Evolutionary conservation across 2,888 invertebrate species (phyloP).

Genomic region (Hirudinaria manillensis): DNA sequence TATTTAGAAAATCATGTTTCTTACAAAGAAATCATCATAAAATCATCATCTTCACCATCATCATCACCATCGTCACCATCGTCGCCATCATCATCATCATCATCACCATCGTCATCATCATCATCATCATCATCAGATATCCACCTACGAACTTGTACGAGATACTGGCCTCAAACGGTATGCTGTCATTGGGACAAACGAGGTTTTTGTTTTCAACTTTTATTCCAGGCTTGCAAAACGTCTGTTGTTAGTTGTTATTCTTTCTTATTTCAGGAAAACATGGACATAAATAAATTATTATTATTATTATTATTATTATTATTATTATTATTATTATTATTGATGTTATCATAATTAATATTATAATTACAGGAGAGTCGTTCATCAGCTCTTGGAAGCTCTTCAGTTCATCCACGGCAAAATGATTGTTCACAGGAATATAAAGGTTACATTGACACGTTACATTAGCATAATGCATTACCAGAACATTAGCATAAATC

Average conservation of each 20-base stretch:
- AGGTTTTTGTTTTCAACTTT: too few relatives aligned
- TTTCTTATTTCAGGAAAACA: neutral
- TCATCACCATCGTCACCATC: slow-evolving; percentile 18
- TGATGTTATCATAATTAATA: too few relatives aligned
- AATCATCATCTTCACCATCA: slow-evolving; percentile 13
- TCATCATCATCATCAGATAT: slow-evolving; percentile 11
- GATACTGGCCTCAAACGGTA: neutral
- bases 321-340: too few relatives aligned
- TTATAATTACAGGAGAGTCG: slow-evolving; percentile 9
- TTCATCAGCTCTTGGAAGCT: slow-evolving; percentile 24
- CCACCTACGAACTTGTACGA: neutral
- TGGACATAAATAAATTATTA: neutral
- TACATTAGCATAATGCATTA: too few relatives aligned
- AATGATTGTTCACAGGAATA: slow-evolving; percentile 21
- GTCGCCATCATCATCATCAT: slow-evolving; percentile 13
- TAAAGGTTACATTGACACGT: slow-evolving; percentile 8
- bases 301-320: too few relatives aligned
- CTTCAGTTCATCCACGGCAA: slow-evolving; percentile 22
- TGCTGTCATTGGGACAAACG: neutral
- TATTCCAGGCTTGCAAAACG: too few relatives aligned
- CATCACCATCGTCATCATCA: slow-evolving; percentile 3
- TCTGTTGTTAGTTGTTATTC: neutral
- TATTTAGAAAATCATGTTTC: too few relatives aligned
- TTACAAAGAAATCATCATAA: too few relatives aligned
- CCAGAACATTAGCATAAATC: too few relatives aligned